phyloP scores from a whole-genome alignment of 2,797 vertebrate species.

The Phyllotis vaccarum region DNA sequence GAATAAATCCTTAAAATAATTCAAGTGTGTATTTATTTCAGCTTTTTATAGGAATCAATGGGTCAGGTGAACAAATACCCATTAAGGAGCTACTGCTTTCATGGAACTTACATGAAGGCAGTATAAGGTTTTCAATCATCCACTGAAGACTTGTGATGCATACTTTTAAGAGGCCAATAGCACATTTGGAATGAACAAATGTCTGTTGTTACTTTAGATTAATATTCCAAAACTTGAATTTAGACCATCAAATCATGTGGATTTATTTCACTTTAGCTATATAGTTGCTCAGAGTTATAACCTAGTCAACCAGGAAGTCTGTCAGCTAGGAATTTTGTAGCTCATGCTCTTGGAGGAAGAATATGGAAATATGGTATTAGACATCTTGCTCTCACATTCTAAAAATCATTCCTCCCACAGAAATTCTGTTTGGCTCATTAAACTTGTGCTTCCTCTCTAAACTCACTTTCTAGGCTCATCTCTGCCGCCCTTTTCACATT shows the following conservation, averaged over 20 bases:
- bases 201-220: slow-evolving; percentile 60
- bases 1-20: slow-evolving; percentile 74
- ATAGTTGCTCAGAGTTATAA: slow-evolving; percentile 59
- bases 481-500: not conserved
- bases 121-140: slow-evolving; percentile 47
- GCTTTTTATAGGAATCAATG: slow-evolving; percentile 62
- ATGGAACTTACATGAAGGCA: slow-evolving; percentile 58
- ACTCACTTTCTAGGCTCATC: not conserved
- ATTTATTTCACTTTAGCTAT: slow-evolving; percentile 77
- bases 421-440: slow-evolving; percentile 29
- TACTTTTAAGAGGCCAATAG: slow-evolving; percentile 38
- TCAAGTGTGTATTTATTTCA: slow-evolving; percentile 76
- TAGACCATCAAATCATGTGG: slow-evolving; percentile 59
- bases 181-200: slow-evolving; percentile 66
- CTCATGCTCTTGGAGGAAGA: slow-evolving; percentile 3
- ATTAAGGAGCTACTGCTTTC: slow-evolving; percentile 68
- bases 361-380: slow-evolving; percentile 66
- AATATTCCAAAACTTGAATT: slow-evolving; percentile 69
- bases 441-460: not conserved
- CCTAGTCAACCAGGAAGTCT: slow-evolving; percentile 28
- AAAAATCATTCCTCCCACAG: slow-evolving; percentile 27
- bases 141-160: slow-evolving; percentile 25
- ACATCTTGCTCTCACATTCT: slow-evolving; percentile 65
- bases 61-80: slow-evolving; percentile 70
- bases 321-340: slow-evolving; percentile 51